Evolutionary conservation across 2,113 vertebrate genomes (phyloP).

Genomic region (Pardalotus punctatus): DNA sequence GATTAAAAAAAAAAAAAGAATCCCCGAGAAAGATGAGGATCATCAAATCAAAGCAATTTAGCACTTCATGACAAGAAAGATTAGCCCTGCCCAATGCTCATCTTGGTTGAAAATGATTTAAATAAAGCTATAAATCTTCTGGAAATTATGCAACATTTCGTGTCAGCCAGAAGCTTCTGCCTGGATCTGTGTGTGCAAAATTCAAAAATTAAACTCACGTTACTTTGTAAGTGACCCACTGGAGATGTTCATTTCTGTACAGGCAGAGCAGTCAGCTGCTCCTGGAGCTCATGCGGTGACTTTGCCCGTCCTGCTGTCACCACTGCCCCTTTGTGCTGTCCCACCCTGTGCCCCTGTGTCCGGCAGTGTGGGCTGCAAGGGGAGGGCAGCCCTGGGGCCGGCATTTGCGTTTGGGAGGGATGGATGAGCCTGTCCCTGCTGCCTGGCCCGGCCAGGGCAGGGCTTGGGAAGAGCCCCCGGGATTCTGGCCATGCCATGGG

Average conservation of each 20-base stretch:
- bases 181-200: slow-evolving; percentile 18
- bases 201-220: not conserved
- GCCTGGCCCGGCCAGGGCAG: not conserved
- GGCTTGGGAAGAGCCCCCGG: not conserved
- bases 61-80: slow-evolving; percentile 71
- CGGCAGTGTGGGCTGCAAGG: accelerated
- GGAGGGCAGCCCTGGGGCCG: not conserved
- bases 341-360: not conserved
- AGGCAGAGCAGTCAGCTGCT: not conserved
- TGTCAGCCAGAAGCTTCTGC: slow-evolving; percentile 56
- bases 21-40: slow-evolving; percentile 54
- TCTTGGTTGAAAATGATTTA: slow-evolving; percentile 73
- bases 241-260: not conserved
- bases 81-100: slow-evolving; percentile 70
- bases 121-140: slow-evolving; percentile 73
- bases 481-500: not conserved
- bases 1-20: slow-evolving; percentile 16
- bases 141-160: slow-evolving; percentile 62
- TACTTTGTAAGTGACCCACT: slow-evolving; percentile 19
- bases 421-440: not conserved
- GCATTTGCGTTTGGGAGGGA: not conserved
- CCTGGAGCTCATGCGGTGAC: not conserved
- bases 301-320: not conserved
- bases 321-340: not conserved
- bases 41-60: slow-evolving; percentile 73